A percentile compares a stretch with the other conserved stretches of the same genome.
Evolutionary conservation across 2,888 invertebrate genomes (phyloP).

Genomic region (Mythimna lalbum): DNA sequence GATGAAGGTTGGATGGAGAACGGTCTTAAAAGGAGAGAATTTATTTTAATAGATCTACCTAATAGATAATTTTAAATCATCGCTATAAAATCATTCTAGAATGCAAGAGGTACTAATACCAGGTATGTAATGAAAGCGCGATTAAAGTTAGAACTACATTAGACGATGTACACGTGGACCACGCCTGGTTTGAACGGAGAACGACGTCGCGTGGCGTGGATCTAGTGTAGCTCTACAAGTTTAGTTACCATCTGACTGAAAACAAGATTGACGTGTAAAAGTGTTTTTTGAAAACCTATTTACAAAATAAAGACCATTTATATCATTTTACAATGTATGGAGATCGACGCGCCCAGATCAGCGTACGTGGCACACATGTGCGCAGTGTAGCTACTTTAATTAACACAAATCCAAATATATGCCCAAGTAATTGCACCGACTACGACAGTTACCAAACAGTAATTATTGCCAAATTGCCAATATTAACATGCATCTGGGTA

Average conservation of each 20-base stretch:
- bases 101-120: conserved; percentile 20
- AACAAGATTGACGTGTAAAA: no score
- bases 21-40: not conserved
- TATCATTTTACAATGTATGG: no score
- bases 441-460: conserved; percentile 7
- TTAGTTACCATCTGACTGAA: no score
- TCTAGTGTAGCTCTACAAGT: no score
- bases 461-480: conserved; percentile 38
- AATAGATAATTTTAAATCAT: not conserved
- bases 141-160: not conserved
- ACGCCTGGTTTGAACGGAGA: no score
- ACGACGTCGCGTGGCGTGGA: no score
- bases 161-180: no score
- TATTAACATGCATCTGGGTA: conserved; percentile 32
- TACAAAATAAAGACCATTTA: no score
- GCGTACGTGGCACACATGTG: no score
- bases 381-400: not conserved
- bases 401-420: conserved; percentile 10
- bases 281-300: no score
- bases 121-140: conserved; percentile 19
- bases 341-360: no score
- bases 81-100: not conserved
- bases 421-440: conserved; percentile 8
- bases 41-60: not conserved
- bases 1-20: not conserved